Conservation (phyloP, 2,113 vertebrate genomes). For the Epinephelus lanceolatus region DNA sequence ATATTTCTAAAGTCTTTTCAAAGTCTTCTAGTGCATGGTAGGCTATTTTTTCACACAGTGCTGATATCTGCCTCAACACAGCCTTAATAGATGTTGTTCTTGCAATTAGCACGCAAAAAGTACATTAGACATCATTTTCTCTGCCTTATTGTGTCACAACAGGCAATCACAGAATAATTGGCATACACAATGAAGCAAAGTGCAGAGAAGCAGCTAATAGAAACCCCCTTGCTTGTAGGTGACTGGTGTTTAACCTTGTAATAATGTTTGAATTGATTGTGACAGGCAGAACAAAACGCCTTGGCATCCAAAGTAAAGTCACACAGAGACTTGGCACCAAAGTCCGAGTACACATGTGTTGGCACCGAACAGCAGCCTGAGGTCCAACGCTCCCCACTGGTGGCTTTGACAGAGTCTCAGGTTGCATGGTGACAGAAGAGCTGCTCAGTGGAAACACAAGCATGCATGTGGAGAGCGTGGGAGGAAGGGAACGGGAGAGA, state of each 20-base stretch:
- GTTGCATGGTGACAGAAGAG: constrained; percentile 50
- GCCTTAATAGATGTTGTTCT: not conserved
- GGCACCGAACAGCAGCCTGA: constrained; percentile 46
- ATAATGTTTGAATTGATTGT: constrained; percentile 55
- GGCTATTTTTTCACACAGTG: not conserved
- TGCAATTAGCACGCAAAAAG: not conserved
- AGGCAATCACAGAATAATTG: not conserved
- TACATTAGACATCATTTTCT: not conserved
- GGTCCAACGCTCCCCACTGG: constrained; percentile 45
- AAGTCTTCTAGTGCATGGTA: too few species aligned
- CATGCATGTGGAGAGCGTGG: constrained; percentile 29
- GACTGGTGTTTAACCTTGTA: constrained; percentile 53
- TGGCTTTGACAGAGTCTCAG: constrained; percentile 54
- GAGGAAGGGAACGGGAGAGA: constrained; percentile 32
- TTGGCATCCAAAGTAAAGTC: constrained; percentile 55
- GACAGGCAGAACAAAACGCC: constrained; percentile 51
- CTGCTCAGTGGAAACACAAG: constrained; percentile 41
- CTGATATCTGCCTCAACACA: not conserved
- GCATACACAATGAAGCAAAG: constrained; percentile 12
- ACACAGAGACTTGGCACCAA: constrained; percentile 60
- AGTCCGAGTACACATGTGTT: constrained; percentile 51
- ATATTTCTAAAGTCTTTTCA: too few species aligned
- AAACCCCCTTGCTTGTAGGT: constrained; percentile 28
- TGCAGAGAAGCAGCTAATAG: not conserved
- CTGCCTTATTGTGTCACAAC: not conserved